A percentile compares a stretch with the other conserved stretches of the same genome.
Evolutionary conservation across 1,140 invertebrate species (phyloP).

Genomic region (Chironomus tepperi): DNA sequence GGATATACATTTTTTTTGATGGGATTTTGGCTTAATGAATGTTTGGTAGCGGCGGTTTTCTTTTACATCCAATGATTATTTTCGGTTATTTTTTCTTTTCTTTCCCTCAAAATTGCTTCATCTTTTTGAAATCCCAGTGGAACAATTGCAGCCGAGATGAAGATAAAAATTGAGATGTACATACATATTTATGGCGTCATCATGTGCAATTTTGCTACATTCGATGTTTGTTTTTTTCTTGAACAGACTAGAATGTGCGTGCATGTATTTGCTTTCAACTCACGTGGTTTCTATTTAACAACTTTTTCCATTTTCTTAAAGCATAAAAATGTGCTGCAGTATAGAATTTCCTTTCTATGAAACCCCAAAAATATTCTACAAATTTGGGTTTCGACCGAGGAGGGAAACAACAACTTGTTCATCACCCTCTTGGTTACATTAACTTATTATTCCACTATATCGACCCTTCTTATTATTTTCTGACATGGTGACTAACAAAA

Average conservation of each 20-base stretch:
- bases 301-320: neutral
- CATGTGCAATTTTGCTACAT: neutral
- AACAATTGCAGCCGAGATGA: neutral
- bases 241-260: too few species aligned
- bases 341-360: too few species aligned
- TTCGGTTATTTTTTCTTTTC: neutral
- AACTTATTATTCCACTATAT: too few species aligned
- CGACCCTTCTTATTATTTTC: neutral
- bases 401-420: too few species aligned
- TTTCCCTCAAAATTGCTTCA: neutral
- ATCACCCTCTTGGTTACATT: too few species aligned
- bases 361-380: too few species aligned
- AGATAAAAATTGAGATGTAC: neutral
- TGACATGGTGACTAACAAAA: neutral
- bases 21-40: neutral
- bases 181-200: neutral
- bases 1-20: too few species aligned
- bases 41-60: neutral
- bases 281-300: neutral
- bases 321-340: neutral
- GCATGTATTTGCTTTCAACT: neutral
- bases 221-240: too few species aligned
- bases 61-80: neutral
- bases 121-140: neutral
- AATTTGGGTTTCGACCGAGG: too few species aligned